Percentiles rank a stretch among this genome's conserved stretches.
Evolutionary conservation across 2,888 invertebrate species (phyloP).

Genomic region (Cylloceria caligata): DNA sequence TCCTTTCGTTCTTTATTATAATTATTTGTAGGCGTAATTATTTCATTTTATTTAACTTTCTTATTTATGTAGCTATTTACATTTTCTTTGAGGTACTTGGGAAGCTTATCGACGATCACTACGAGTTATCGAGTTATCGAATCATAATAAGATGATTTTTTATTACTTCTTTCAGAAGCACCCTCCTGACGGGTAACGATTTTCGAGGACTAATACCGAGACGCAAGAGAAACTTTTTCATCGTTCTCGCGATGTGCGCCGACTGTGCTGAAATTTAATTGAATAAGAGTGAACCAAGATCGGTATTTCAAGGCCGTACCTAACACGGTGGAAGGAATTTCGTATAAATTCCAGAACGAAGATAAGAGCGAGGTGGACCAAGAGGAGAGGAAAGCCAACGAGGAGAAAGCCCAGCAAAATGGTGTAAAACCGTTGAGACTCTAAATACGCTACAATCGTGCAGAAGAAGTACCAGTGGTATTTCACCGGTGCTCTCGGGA

Average conservation of each 20-base stretch:
- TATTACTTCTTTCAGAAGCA: not conserved
- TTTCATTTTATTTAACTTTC: too few species aligned
- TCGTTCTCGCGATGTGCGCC: constrained; percentile 26
- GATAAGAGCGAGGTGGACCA: constrained; percentile 29
- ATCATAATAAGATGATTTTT: not conserved
- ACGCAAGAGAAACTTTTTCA: not conserved
- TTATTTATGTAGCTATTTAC: too few species aligned
- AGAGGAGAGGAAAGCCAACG: not conserved
- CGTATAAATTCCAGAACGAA: constrained; percentile 32
- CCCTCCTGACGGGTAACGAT: not conserved
- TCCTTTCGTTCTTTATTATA: too few species aligned
- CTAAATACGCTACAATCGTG: constrained; percentile 51
- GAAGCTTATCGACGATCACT: too few species aligned
- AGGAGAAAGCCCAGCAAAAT: constrained; percentile 10
- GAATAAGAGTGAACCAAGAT: constrained; percentile 30
- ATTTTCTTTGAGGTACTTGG: too few species aligned
- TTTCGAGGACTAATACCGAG: not conserved
- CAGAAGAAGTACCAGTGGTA: constrained; percentile 26
- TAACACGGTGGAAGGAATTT: constrained; percentile 31
- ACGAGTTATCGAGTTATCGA: too few species aligned
- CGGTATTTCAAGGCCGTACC: constrained; percentile 3
- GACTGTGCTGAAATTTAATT: constrained; percentile 52
- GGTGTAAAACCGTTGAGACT: constrained; percentile 29
- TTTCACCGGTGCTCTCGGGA: constrained; percentile 15
- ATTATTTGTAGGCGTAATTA: too few species aligned